phyloP scores from a whole-genome alignment of 2,888 invertebrate species.

The Hetaerina titia region DNA sequence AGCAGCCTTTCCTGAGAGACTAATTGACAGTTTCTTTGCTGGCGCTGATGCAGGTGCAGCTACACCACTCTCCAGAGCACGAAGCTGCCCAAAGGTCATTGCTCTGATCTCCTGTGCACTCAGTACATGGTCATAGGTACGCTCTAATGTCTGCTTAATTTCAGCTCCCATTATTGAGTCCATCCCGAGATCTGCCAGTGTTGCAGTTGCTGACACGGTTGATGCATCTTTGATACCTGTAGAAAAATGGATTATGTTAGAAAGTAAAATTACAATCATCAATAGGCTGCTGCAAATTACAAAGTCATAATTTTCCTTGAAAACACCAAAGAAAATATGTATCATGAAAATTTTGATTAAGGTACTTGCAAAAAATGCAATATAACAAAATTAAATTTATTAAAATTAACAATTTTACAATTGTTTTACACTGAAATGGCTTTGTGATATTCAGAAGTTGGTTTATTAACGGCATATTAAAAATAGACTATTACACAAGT shows the following conservation, averaged over 20 bases:
- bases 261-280: too few species aligned
- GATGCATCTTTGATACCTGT: conserved; percentile 91
- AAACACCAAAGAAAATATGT: too few species aligned
- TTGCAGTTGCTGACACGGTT: conserved; percentile 86
- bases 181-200: conserved; percentile 96
- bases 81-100: conserved; percentile 88
- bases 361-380: too few species aligned
- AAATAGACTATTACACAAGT: too few species aligned
- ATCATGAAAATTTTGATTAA: too few species aligned
- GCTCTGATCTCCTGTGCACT: conserved; percentile 94
- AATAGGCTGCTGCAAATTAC: too few species aligned
- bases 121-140: conserved; percentile 93
- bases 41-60: conserved; percentile 65
- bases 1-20: conserved; percentile 73
- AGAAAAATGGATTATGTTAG: conserved; percentile 53
- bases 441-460: too few species aligned
- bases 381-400: too few species aligned
- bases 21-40: background rate
- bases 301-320: too few species aligned
- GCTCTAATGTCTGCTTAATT: conserved; percentile 96
- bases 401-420: too few species aligned
- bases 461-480: too few species aligned
- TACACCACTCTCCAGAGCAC: conserved; percentile 79
- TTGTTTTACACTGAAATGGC: too few species aligned
- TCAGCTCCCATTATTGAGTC: conserved; percentile 99